Base-by-base conservation (phyloP, 2,888 invertebrate genomes). In the Sarcophaga caerulescens region DNA sequence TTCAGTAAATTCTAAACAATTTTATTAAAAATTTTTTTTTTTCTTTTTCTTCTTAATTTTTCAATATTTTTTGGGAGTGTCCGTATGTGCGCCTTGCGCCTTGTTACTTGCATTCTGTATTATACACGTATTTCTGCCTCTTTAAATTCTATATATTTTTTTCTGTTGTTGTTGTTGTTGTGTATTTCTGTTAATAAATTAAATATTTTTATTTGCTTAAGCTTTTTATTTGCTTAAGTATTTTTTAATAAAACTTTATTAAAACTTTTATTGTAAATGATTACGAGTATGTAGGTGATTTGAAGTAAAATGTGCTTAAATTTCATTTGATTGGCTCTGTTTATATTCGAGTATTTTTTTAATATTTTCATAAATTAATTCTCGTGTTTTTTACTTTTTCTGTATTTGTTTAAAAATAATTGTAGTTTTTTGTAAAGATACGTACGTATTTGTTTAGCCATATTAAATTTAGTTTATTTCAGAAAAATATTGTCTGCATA, bases 61-160 rank as follows among this genome's bases (percentile, higher is more conserved):
- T 8, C 8, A 35, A 35, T 35, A 35, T 35, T 35, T 35, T 73
- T 45, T 80, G 66, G 80, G 73, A 63, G 80, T 74, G 80, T 19
- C 80, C 23, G 60, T 74, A 60, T 74, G 80, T 68, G 80, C 60
- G n/a, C n/a, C n/a, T n/a, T n/a, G 68, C 60, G 10, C 23, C 35
- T 35, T 35, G 35, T 35, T 35, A 10, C 35, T 4, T 35, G 0
- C 35, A 35, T 35, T 35, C 35, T 35, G 35, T 8, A 8, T 35
- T 8, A 1, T 25, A 25, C 6, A 5, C 6, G 25, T 25, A 25
- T 47, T 17, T 14, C 52, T 62, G 45, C 35, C 52, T 62, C 25
- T 65, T 75, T 52, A 52, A 68, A 78, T 59, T n/a, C 47, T 70
- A 23, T 44, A 47, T 60, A n/a, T 60, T 78, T 78, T 62, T 45